phyloP scores from a whole-genome alignment of 37 sponge, comb jelly and placozoan genomes.

The Beroe ovata region DNA sequence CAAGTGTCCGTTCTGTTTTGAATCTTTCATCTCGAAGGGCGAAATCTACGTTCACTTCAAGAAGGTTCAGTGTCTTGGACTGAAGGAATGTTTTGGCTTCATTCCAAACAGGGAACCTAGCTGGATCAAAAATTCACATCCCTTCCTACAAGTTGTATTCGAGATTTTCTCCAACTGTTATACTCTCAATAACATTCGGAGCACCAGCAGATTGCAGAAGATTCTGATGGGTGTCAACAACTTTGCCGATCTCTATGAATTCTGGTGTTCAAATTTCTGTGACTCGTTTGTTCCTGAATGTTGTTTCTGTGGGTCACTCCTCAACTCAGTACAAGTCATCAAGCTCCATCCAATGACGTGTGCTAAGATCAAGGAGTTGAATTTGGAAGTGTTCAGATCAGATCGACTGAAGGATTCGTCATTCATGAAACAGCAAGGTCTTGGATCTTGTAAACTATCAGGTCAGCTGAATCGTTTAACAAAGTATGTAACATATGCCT shows the following conservation, averaged over 20 bases:
- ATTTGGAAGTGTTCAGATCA: conserved; percentile 45
- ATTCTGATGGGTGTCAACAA: not conserved
- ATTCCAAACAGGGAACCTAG: conserved; percentile 6
- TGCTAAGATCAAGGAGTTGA: not conserved
- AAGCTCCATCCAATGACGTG: not conserved
- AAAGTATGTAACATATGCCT: too few species aligned
- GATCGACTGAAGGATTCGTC: conserved; percentile 2
- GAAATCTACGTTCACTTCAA: conserved; percentile 30
- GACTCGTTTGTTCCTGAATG: conserved; percentile 46
- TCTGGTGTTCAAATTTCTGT: conserved; percentile 57
- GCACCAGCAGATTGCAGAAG: not conserved
- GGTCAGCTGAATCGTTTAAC: conserved; percentile 13
- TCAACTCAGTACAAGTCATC: not conserved
- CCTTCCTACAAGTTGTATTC: conserved; percentile 38
- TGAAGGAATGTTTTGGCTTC: conserved; percentile 16
- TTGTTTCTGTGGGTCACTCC: not conserved
- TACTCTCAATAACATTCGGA: not conserved
- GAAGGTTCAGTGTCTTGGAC: conserved; percentile 20
- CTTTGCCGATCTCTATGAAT: conserved; percentile 8
- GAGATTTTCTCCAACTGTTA: not conserved
- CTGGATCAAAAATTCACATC: not conserved
- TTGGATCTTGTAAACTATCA: conserved; percentile 16
- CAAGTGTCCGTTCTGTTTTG: conserved; percentile 35
- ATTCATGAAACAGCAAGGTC: conserved; percentile 50
- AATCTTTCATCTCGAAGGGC: not conserved